Conservation (phyloP, 1,140 invertebrate species). For the Aleiodes sp. region DNA sequence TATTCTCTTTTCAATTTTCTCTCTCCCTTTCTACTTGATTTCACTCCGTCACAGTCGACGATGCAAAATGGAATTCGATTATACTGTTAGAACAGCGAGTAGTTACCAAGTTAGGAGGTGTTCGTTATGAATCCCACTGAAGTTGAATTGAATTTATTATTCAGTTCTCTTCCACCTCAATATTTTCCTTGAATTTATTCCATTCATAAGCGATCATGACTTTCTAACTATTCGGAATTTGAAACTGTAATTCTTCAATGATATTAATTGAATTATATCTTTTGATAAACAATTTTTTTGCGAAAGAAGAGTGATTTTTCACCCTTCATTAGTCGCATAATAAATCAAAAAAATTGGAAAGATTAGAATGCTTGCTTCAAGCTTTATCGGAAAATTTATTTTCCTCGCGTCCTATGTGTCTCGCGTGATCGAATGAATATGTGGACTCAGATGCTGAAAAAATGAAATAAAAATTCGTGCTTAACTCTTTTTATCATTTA, state of each 20-base stretch:
- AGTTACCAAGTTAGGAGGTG: constrained; percentile 16
- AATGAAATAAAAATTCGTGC: no score
- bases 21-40: neutral
- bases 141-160: constrained; percentile 16
- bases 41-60: constrained; percentile 1
- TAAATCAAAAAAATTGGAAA: no score
- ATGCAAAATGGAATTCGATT: constrained; percentile 27
- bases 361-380: no score
- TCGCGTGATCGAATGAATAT: no score
- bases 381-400: no score
- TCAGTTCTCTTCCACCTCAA: neutral
- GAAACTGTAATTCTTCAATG: neutral
- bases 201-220: neutral
- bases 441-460: no score
- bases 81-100: constrained; percentile 14
- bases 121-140: constrained; percentile 21
- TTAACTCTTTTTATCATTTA: no score
- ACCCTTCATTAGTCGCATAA: no score
- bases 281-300: no score
- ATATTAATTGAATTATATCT: neutral
- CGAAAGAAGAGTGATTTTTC: no score
- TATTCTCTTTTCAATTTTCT: neutral
- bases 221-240: neutral
- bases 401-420: no score
- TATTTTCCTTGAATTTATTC: constrained; percentile 19